Conservation (phyloP, 2,888 invertebrate species). For the Cephus rjabovi region DNA sequence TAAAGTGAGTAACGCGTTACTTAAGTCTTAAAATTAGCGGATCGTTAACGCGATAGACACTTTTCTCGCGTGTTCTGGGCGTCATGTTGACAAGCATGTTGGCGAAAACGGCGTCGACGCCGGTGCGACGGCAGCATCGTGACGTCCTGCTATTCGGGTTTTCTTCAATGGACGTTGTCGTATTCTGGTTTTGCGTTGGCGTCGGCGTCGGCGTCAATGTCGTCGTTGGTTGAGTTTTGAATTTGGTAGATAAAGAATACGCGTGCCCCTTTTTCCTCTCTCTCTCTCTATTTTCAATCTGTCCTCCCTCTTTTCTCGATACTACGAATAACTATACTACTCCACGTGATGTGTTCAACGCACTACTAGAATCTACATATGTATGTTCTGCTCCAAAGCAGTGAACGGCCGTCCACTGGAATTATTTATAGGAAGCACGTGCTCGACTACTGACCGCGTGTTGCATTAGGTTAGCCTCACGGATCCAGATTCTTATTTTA, state of each 20-base stretch:
- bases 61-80: neutral
- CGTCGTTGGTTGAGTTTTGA: neutral
- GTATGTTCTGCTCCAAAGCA: neutral
- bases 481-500: constrained; percentile 14
- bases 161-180: neutral
- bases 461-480: constrained; percentile 34
- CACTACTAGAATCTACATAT: neutral
- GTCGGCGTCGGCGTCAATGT: neutral
- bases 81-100: neutral
- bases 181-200: neutral
- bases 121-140: neutral
- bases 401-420: constrained; percentile 20
- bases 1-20: neutral
- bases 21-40: neutral
- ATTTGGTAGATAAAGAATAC: neutral
- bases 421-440: constrained; percentile 45
- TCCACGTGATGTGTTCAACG: neutral
- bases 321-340: neutral
- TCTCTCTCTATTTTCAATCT: too few relatives aligned
- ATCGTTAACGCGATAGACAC: constrained; percentile 3
- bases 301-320: neutral
- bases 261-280: neutral
- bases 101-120: neutral
- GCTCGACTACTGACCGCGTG: constrained; percentile 24
- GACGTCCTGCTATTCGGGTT: neutral